phyloP scores from a whole-genome alignment of 2,888 invertebrate genomes.

The Monopis laevigella region DNA sequence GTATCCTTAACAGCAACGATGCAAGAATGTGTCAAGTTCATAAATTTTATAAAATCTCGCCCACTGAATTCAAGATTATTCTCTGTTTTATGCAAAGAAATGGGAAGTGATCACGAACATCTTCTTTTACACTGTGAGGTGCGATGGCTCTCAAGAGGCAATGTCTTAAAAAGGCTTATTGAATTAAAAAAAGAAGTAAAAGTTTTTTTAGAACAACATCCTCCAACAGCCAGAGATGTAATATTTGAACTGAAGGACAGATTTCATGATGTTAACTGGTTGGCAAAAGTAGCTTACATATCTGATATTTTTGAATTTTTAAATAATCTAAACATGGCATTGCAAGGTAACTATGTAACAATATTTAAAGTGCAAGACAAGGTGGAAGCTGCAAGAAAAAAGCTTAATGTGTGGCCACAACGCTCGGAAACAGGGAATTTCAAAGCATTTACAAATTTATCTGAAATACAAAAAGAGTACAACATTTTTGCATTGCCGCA shows the following conservation, averaged over 20 bases:
- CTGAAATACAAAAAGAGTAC: conserved; percentile 4
- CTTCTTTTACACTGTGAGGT: conserved; percentile 6
- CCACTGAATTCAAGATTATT: conserved; percentile 6
- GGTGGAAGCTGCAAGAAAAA: conserved; percentile 4
- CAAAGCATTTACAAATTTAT: conserved; percentile 2
- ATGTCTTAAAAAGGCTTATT: conserved; percentile 19
- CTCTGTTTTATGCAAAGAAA: conserved; percentile 4
- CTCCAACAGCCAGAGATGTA: conserved; percentile 6
- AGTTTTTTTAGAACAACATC: too few relatives aligned
- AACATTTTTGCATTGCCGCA: neutral
- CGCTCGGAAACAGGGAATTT: conserved; percentile 3
- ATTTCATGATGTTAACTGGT: conserved; percentile 6
- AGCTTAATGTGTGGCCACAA: neutral
- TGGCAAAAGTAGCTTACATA: conserved; percentile 6
- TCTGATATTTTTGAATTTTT: conserved; percentile 5
- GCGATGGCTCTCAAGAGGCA: conserved; percentile 14
- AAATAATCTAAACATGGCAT: conserved; percentile 3
- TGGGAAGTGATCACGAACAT: conserved; percentile 6
- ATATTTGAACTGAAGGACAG: conserved; percentile 6
- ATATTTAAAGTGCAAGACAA: conserved; percentile 7
- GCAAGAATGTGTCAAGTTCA: neutral
- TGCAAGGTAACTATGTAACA: conserved; percentile 1
- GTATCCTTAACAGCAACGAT: neutral
- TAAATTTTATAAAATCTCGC: conserved; percentile 4
- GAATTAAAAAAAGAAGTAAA: conserved; percentile 19